Conservation (phyloP, 2,113 vertebrate genomes). For the Podilymbus podiceps region DNA sequence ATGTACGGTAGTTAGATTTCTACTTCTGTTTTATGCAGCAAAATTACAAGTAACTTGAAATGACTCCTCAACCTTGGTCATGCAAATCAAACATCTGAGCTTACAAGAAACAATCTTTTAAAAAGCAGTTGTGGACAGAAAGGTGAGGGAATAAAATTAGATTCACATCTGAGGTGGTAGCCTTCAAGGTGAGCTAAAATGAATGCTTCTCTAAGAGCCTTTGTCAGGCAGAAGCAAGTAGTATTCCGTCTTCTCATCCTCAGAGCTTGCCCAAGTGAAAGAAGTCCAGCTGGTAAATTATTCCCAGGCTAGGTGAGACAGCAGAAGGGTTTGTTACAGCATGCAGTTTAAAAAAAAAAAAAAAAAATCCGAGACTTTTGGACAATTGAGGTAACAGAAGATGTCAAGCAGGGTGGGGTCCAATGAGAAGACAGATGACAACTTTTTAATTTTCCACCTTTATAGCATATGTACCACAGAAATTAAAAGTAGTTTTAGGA, state of each 20-base stretch:
- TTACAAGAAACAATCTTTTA: conserved; percentile 12
- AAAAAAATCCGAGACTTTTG: not conserved
- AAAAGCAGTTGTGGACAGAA: not conserved
- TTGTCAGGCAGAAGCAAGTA: conserved; percentile 40
- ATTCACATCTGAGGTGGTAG: conserved; percentile 25
- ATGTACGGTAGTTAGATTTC: conserved; percentile 23
- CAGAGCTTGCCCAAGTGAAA: not conserved
- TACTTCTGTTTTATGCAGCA: conserved; percentile 37
- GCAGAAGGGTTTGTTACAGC: not conserved
- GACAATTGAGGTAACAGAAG: not conserved
- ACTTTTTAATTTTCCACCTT: not conserved
- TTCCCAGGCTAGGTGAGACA: not conserved
- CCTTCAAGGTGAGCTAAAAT: conserved; percentile 65
- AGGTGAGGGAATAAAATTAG: not conserved
- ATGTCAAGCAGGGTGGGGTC: conserved; percentile 52
- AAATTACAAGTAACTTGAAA: conserved; percentile 39
- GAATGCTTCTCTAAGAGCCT: conserved; percentile 6
- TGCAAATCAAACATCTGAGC: conserved; percentile 40
- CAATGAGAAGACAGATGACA: not conserved
- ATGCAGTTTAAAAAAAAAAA: not conserved
- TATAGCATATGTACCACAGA: not conserved
- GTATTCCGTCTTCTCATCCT: not conserved
- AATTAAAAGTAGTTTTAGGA: conserved; percentile 1
- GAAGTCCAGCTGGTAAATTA: not conserved
- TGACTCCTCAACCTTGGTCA: not conserved